Evolutionary conservation across 2,888 invertebrate genomes (phyloP), one percentile per base, ranked within the genome.

Genomic region (Herminia tarsipennalis): DNA sequence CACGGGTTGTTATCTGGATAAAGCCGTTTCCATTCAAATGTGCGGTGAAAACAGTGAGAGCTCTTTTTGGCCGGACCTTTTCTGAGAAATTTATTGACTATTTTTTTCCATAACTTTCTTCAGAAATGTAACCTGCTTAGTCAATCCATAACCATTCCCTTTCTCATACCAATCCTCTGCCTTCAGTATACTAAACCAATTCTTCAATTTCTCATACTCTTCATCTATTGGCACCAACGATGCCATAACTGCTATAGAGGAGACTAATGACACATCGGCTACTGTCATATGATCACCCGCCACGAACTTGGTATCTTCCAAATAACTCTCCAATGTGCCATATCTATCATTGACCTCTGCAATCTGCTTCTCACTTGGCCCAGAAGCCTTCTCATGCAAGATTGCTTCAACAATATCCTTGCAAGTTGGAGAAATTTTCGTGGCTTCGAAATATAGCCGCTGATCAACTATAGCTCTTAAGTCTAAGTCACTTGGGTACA

Each of bases 201-300:
- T 64, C 1, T 46, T 46, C 2, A 76, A 10, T 3, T 68, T 76
- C 1, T 49, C 47, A 16, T 58, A 78, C 24, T 75, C 72, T 0
- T 51, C 49, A 17, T 64, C 61, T 0, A 80, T 21, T 0, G 78
- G 75, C 0, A 79, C 55, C 0, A 76, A 0, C 0, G 43, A 8
- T 28, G 71, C 47, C 8, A 77, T 8, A 0, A 77, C 54, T 0
- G 75, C 72, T 0, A 80, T 35, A 1, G 66, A 66, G 1, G 77
- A 55, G 0, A 77, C 63, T 1, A 66, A 54, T 0, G 78, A 70
- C 12, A 81, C 44, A 48, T 81, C 81, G 10, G 81, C 81, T 3
- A 80, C 2, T 0, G 81, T 80, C 3, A 79, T 22, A 10, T 70
- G 53, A 9, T 76, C 63, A 5, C 60, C 53, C 4, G 75, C 78